phyloP scores from a whole-genome alignment of 2,797 vertebrate genomes.

The Myiotriccus ornatus region DNA sequence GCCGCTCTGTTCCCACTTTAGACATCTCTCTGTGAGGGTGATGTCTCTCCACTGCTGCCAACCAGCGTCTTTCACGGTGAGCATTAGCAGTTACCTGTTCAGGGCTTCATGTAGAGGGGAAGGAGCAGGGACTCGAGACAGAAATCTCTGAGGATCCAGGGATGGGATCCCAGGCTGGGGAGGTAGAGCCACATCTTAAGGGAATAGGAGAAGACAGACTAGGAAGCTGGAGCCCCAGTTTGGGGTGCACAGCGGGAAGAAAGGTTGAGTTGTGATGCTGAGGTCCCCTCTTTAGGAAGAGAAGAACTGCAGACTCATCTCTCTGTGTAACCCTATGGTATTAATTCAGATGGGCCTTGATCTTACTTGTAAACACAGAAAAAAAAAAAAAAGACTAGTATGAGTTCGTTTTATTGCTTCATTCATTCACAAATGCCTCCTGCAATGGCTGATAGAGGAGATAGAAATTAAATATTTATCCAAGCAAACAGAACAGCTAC shows the following conservation, averaged over 20 bases:
- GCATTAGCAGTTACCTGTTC: rapidly evolving
- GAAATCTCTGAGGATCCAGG: background rate
- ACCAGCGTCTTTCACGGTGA: background rate
- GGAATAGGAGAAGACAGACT: background rate
- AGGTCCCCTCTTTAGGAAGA: background rate
- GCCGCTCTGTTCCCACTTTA: background rate
- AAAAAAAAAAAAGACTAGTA: background rate
- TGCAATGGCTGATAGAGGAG: background rate
- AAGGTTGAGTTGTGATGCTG: background rate
- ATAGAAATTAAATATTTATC: background rate
- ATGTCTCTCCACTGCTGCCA: background rate
- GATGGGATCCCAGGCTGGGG: background rate
- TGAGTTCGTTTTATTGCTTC: background rate
- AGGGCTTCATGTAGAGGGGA: background rate
- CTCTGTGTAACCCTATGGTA: background rate
- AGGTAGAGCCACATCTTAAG: background rate
- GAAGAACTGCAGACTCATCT: background rate
- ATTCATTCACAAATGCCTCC: background rate
- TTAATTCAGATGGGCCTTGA: background rate
- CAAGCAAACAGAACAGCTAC: background rate
- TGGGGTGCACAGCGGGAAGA: background rate
- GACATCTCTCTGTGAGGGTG: background rate
- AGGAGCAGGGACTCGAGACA: background rate
- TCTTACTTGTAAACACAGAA: background rate
- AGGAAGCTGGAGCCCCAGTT: background rate